Evolutionary conservation across 2,797 vertebrate species (phyloP).

Genomic region (Enteromius viviparus): DNA sequence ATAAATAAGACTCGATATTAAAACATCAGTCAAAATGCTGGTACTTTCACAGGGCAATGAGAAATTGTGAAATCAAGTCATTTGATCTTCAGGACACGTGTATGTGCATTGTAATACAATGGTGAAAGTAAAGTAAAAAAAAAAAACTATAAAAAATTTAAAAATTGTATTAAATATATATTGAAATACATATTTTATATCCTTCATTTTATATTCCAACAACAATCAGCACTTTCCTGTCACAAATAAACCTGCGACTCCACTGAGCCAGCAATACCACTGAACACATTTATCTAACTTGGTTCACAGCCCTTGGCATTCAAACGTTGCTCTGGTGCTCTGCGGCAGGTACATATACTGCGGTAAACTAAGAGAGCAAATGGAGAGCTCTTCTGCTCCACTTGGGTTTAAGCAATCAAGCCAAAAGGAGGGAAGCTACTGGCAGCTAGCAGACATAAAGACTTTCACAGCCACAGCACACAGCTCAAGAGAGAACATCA

Average conservation of each 20-base stretch:
- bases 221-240: not conserved
- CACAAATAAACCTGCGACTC: slow-evolving; percentile 11
- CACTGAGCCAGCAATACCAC: slow-evolving; percentile 4
- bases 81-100: not conserved
- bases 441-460: slow-evolving; percentile 53
- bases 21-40: not conserved
- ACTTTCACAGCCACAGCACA: slow-evolving; percentile 69
- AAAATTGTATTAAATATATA: no score
- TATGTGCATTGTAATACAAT: not conserved
- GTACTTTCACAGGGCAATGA: not conserved
- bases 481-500: slow-evolving; percentile 38
- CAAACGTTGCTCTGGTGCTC: slow-evolving; percentile 9
- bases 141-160: not conserved
- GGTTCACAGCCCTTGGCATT: slow-evolving; percentile 16
- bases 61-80: not conserved
- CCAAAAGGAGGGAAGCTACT: slow-evolving; percentile 58
- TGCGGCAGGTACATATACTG: slow-evolving; percentile 53
- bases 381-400: slow-evolving; percentile 69
- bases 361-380: slow-evolving; percentile 63
- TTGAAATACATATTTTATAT: not conserved
- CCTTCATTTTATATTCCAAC: not conserved
- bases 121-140: not conserved
- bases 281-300: slow-evolving; percentile 16
- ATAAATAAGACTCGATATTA: not conserved
- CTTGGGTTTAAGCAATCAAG: slow-evolving; percentile 65